phyloP scores from a whole-genome alignment of 2,888 invertebrate species.

The Criorhina ranunculi region DNA sequence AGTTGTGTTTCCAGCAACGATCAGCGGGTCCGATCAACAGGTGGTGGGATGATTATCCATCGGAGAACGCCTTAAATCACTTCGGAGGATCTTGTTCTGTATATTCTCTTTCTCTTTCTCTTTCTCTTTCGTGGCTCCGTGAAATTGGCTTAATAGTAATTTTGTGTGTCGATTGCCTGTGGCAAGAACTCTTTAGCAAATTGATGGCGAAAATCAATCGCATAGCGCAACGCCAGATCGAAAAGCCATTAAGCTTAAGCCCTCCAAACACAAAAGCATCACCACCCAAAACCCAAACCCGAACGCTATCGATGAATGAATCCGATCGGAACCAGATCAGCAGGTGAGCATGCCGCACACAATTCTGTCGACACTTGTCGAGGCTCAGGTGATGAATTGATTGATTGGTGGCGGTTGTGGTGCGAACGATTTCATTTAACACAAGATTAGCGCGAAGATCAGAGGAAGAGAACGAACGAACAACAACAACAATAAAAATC shows the following conservation, averaged over 20 bases:
- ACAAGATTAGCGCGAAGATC: slow-evolving; percentile 16
- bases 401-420: slow-evolving; percentile 56
- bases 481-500: background rate
- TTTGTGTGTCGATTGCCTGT: slow-evolving; percentile 12
- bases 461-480: background rate
- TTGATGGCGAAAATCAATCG: slow-evolving; percentile 60
- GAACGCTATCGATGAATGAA: slow-evolving; percentile 45
- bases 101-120: background rate
- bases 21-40: slow-evolving; percentile 42
- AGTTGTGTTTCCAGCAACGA: slow-evolving; percentile 56
- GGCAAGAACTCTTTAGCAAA: slow-evolving; percentile 50
- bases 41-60: slow-evolving; percentile 52
- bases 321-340: slow-evolving; percentile 58
- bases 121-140: slow-evolving; percentile 16
- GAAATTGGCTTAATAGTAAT: slow-evolving; percentile 45
- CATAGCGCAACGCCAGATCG: slow-evolving; percentile 24
- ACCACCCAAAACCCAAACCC: background rate
- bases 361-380: slow-evolving; percentile 40
- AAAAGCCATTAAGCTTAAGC: slow-evolving; percentile 60
- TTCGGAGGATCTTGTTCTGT: slow-evolving; percentile 1
- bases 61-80: slow-evolving; percentile 17
- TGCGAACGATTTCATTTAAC: slow-evolving; percentile 39
- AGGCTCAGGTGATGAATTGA: slow-evolving; percentile 58
- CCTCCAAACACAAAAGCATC: slow-evolving; percentile 47
- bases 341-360: slow-evolving; percentile 26